These are phyloP conservation scores for Setophaga coronata DNA, from an alignment of 2,113 vertebrate species.

Conservation along the genomic window DNA sequence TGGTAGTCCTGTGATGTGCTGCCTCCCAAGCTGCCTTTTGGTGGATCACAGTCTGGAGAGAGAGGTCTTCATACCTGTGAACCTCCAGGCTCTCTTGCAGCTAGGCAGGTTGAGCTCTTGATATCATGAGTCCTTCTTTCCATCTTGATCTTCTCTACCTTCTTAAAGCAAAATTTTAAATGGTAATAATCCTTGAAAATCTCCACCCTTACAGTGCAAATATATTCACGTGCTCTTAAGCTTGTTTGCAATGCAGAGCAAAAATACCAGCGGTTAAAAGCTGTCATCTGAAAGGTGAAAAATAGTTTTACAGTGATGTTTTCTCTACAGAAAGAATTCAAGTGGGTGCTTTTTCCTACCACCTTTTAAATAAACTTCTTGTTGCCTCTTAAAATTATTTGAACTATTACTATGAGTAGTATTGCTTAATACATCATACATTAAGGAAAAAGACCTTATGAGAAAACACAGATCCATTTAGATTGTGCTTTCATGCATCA, in stretches of 20 bases:
- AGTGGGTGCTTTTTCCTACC: neutral
- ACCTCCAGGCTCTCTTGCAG: neutral
- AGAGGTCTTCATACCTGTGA: neutral
- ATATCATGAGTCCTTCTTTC: neutral
- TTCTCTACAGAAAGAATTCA: neutral
- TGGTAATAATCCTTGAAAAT: neutral
- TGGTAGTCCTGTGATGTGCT: neutral
- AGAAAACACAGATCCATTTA: neutral
- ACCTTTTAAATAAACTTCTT: neutral
- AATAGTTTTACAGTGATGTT: neutral
- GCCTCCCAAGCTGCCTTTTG: neutral
- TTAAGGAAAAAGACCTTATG: neutral
- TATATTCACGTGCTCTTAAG: neutral
- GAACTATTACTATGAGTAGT: neutral
- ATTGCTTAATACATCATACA: neutral
- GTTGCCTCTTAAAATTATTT: neutral
- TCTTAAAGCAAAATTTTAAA: neutral
- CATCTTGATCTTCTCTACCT: neutral
- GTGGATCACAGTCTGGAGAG: fast-evolving
- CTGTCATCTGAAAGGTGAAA: neutral
- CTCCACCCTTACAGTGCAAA: neutral
- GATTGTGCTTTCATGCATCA: neutral
- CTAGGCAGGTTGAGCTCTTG: neutral
- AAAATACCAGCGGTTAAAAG: neutral
- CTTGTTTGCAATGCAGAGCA: neutral